Evolutionary conservation across 1,140 invertebrate species (phyloP), one percentile per base, ranked within the genome.

Genomic region (Euura lappo): DNA sequence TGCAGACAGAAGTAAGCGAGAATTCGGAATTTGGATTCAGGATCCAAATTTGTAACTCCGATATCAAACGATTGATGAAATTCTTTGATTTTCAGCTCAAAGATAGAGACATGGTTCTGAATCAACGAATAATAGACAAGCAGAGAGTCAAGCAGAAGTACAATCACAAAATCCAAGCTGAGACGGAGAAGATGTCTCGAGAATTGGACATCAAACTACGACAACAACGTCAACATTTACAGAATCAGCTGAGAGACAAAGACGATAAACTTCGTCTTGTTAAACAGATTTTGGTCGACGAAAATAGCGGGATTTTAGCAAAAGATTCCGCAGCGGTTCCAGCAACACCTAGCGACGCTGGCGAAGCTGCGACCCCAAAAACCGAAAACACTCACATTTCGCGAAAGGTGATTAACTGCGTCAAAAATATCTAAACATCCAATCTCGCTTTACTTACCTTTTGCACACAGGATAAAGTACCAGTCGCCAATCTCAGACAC

Each of bases 141-240:
- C 92, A 94, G 80, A 92, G 91, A 76, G 91, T 92, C 46, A 94
- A 95, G 82, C 90, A 92, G 74, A 93, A 92, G 79, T 93, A 91
- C 75, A 91, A 91, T 47, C 86, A 90, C 11, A 93, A 94, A 79
- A 91, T 94, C 6, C 93, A 92, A 44, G 89, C 89, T 1, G 92
- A 93, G 79, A 90, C 92, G 71, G 92, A 93, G 73, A 94, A 93
- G 81, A 89, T 92, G 82, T 90, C 88, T 66, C 88, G 88, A 28
- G 91, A 93, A 79, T 81, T 93, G 4, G 90, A 93, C 82, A 85
- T 81, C 68, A 94, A 92, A 83, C 86, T 94, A 68, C 90, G 90
- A 43, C 88, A 90, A 67, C 92, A 95, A 79, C 90, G 92, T 42
- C 91, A 92, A 73, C 90, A 92, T 76, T 79, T 94, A 44, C 88